Evolutionary conservation across 2,797 vertebrate genomes (phyloP), one percentile per base, ranked within the genome.

Genomic region (Spinibarbus caldwelli): DNA sequence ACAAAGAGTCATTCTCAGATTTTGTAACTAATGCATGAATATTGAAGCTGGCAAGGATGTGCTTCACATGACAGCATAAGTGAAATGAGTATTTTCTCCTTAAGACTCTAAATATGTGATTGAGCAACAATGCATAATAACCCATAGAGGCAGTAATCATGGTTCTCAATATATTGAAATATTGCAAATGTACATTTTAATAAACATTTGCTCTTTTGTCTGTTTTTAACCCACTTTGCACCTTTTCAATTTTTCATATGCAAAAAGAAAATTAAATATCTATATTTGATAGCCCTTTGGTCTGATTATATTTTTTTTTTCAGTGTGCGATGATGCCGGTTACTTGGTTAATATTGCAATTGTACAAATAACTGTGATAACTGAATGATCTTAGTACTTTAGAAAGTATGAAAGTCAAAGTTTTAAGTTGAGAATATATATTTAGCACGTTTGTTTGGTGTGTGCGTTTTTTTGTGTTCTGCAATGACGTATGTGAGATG

Each of bases 11-110:
- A 66, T 83, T n/a, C 59, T 38, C 6, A n/a, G 36, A 47, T 84
- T 84, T 68, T 77, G 62, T 54, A 84, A 68, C 62, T 11, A 5
- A 67, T 67, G n/a, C 73, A 84, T 77, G n/a, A 54, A 76, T 76
- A 67, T 66, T 54, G 82, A 64, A 83, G 82, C 45, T 67, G 72
- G 72, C 31, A 54, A 21, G 21, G 59, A 67, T 66, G 31, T 66
- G 34, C 71, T 66, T 76, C 41, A 76, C 57, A 66, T 26, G 19
- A 75, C 21, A 64, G 49, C 49, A 23, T 36, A 54, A 54, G 26
- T 72, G 31, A 17, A 45, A 31, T 21, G 17, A 26, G 54, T 14
- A 23, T 21, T 14, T 47, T 47, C 5, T 76, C 38, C 17, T 49
- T 19, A 19, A 49, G 15, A 49, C 19, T 47, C 19, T 47, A 31